A percentile compares a stretch with the other conserved stretches of the same genome.
phyloP scores from a whole-genome alignment of 2,888 invertebrate genomes.

The Tenthredo livida region DNA sequence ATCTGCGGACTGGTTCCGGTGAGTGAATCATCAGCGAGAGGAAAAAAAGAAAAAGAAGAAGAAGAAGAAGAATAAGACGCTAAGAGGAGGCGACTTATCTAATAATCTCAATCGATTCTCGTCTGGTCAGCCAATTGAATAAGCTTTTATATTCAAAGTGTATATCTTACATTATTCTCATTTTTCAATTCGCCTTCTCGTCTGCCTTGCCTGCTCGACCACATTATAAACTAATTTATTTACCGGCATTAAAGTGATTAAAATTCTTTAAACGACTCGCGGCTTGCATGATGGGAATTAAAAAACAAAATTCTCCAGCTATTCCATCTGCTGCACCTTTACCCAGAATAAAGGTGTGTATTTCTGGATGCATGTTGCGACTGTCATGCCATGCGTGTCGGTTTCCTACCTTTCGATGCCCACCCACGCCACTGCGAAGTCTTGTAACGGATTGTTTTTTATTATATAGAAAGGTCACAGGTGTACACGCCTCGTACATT shows the following conservation, averaged over 20 bases:
- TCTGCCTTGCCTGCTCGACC: neutral
- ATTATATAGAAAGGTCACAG: neutral
- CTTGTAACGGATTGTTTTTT: conserved; percentile 21
- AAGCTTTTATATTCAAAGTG: neutral
- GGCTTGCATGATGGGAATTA: neutral
- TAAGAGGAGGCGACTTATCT: neutral
- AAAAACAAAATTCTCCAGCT: neutral
- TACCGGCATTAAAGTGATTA: conserved; percentile 10
- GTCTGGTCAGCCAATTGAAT: neutral
- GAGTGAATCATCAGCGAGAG: neutral
- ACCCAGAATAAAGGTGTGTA: conserved; percentile 19
- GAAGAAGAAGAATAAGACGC: neutral
- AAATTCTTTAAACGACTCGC: neutral
- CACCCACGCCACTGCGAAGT: neutral
- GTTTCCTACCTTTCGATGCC: neutral
- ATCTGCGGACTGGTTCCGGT: neutral
- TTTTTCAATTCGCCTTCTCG: neutral
- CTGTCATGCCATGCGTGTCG: conserved; percentile 19
- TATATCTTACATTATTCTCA: neutral
- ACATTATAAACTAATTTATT: conserved; percentile 3
- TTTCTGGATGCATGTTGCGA: conserved; percentile 28
- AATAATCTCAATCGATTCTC: neutral
- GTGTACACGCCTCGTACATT: conserved; percentile 16
- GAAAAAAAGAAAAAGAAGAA: too few species aligned
- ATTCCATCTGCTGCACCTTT: conserved; percentile 25